Conservation (phyloP, 92 coral and sea anemone genomes). For the Virgularia gustaviana region DNA sequence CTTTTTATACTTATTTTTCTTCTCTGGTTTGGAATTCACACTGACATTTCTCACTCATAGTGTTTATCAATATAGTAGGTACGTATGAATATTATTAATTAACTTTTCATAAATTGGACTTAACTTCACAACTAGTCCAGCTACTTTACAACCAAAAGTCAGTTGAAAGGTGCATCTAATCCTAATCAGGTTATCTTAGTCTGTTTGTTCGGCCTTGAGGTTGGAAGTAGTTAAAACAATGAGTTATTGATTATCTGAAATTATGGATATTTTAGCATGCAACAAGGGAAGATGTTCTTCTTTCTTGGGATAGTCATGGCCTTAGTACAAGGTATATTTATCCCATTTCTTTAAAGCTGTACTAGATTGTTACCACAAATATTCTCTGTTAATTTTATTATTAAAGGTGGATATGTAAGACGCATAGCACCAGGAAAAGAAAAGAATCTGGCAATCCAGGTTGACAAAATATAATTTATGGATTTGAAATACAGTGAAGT, state of each 20-base stretch:
- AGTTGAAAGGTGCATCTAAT: too few species aligned
- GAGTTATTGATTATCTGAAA: too few species aligned
- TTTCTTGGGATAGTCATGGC: slow-evolving; percentile 88
- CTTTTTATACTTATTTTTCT: slow-evolving; percentile 82
- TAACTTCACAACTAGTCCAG: too few species aligned
- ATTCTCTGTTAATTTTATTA: not conserved
- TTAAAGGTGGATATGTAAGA: slow-evolving; percentile 84
- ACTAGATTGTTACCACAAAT: not conserved
- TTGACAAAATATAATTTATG: slow-evolving; percentile 30
- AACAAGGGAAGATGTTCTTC: slow-evolving; percentile 98
- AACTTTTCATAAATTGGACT: not conserved
- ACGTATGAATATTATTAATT: not conserved
- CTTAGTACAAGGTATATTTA: slow-evolving; percentile 68
- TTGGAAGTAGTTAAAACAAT: too few species aligned
- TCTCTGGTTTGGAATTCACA: slow-evolving; percentile 98
- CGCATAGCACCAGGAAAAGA: slow-evolving; percentile 79
- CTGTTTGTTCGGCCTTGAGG: too few species aligned
- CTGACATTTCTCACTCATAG: slow-evolving; percentile 90
- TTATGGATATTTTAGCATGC: slow-evolving; percentile 81
- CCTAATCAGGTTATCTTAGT: too few species aligned
- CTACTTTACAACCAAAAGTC: too few species aligned
- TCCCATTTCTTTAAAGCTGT: not conserved
- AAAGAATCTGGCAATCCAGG: slow-evolving; percentile 79
- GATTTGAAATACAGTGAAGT: not conserved
- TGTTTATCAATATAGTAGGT: slow-evolving; percentile 89